Evolutionary conservation across 2,113 vertebrate genomes (phyloP).

Genomic region (Thryonomys swinderianus): DNA sequence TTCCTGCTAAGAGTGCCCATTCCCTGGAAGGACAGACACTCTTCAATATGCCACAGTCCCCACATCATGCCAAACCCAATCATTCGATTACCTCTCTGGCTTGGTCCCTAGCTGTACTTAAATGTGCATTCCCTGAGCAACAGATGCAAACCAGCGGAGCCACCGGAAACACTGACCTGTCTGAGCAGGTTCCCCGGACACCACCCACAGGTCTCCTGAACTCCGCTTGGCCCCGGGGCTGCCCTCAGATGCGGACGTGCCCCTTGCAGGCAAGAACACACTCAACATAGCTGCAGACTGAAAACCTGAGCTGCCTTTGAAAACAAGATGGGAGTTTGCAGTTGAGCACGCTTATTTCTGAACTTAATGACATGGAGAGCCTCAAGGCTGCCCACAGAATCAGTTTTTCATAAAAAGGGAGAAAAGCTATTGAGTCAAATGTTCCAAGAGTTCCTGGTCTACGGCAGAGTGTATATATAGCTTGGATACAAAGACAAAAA

Average conservation of each 20-base stretch:
- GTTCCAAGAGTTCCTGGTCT: constrained; percentile 60
- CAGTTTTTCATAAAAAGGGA: constrained; percentile 56
- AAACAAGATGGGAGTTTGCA: constrained; percentile 25
- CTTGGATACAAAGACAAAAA: constrained; percentile 23
- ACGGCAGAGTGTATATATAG: constrained; percentile 67
- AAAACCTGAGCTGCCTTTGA: constrained; percentile 30
- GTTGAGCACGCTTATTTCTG: constrained; percentile 65
- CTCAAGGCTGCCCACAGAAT: constrained; percentile 58
- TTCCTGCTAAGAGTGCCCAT: not conserved
- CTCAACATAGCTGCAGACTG: not conserved
- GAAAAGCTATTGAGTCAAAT: constrained; percentile 63
- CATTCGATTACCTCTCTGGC: not conserved
- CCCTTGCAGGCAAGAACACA: not conserved
- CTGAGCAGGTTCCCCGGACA: not conserved
- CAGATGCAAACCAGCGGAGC: not conserved
- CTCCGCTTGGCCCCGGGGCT: not conserved
- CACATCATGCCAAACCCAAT: fast-evolving
- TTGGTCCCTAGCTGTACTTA: not conserved
- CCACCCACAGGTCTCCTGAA: not conserved
- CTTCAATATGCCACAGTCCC: not conserved
- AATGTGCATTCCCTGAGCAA: not conserved
- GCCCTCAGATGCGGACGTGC: not conserved
- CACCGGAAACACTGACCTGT: not conserved
- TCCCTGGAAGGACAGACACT: not conserved
- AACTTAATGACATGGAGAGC: constrained; percentile 69